Base-by-base conservation (phyloP, 2,888 invertebrate genomes). In the Meiosimyza platycephala region DNA sequence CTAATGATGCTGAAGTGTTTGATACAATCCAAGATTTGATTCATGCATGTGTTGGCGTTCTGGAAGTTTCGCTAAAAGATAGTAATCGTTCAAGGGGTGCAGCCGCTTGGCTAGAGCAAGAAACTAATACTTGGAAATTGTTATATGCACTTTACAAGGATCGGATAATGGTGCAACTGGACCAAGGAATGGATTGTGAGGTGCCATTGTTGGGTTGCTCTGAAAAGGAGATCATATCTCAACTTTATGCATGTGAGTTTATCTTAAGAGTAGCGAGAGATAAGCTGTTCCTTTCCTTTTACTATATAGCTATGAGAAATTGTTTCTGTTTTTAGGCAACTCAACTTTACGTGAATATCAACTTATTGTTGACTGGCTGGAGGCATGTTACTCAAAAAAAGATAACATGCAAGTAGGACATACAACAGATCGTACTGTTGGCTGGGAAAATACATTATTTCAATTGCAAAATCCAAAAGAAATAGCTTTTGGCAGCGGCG, bases 361-460 rank as follows among this genome's bases (percentile, higher is more conserved):
- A 85, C 85, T 97, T 64, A 92, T 98, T 55, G 93, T 97, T 33
- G 97, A 97, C 86, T 98, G 98, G 98, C 85, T 98, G 69, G 98
- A 98, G 86, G 91, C 92, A 54, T 94, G 93, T 84, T 93, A 95
- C 18, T 86, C 90, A 9, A 92, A 92, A 77, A 88, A 89, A 54
- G 86, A 87, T 6, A 81, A 85, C 40, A 87, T 78, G 77, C 86
- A 90, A 73, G 88, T 92, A 13, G 90, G 93, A 72, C 92, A 94
- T 81, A 95, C 94, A 83, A 93, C 94, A 48, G 96, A 96, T 85
- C 90, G 90, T 80, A 93, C 94, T 69, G 90, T 95, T 62, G 94
- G 94, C 48, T 97, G 97, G 96, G 95, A 96, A 85, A 97, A 97
- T 84, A 96, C 97, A 3, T 88, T 97, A 22, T 94, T 95, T 86